A percentile compares a stretch with the other conserved stretches of the same genome.
Evolutionary conservation across 2,888 invertebrate genomes (phyloP).

Genomic region (Drosophila trichaetosa): DNA sequence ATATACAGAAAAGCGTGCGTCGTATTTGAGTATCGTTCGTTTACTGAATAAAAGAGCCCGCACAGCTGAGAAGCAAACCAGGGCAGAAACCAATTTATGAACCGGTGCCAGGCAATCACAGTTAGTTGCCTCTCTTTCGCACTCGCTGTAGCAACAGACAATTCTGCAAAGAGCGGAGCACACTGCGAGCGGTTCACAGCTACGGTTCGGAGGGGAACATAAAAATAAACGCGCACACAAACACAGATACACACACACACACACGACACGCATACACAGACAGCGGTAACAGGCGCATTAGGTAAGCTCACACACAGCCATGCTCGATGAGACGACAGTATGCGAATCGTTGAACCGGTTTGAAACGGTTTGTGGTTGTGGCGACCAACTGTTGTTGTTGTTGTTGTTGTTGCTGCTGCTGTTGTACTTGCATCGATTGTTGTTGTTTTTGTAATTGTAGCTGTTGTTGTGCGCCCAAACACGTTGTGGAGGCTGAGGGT

Average conservation of each 20-base stretch:
- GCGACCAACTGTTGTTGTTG: slow-evolving; percentile 4
- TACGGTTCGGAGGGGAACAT: slow-evolving; percentile 50
- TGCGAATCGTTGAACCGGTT: slow-evolving; percentile 52
- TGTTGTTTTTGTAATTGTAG: slow-evolving; percentile 19
- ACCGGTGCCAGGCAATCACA: slow-evolving; percentile 58
- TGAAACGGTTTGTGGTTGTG: slow-evolving; percentile 58
- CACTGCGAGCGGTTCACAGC: slow-evolving; percentile 53
- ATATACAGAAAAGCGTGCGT: slow-evolving; percentile 42
- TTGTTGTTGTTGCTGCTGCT: background rate
- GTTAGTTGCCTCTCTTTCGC: slow-evolving; percentile 39
- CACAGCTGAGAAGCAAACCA: slow-evolving; percentile 53
- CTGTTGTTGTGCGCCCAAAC: slow-evolving; percentile 31
- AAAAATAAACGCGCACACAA: background rate
- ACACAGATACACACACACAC: background rate
- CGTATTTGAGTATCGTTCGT: slow-evolving; percentile 51
- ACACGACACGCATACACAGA: background rate
- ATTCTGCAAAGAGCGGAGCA: slow-evolving; percentile 41
- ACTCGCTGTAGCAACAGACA: slow-evolving; percentile 19
- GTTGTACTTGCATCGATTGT: slow-evolving; percentile 32
- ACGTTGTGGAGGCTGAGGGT: slow-evolving; percentile 57
- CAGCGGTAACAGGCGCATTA: slow-evolving; percentile 28
- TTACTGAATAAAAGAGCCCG: slow-evolving; percentile 48
- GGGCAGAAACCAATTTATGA: slow-evolving; percentile 66
- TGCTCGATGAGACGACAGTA: slow-evolving; percentile 11
- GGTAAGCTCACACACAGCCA: slow-evolving; percentile 24